Conservation (phyloP, 1,140 invertebrate species). For the Maconellicoccus hirsutus region DNA sequence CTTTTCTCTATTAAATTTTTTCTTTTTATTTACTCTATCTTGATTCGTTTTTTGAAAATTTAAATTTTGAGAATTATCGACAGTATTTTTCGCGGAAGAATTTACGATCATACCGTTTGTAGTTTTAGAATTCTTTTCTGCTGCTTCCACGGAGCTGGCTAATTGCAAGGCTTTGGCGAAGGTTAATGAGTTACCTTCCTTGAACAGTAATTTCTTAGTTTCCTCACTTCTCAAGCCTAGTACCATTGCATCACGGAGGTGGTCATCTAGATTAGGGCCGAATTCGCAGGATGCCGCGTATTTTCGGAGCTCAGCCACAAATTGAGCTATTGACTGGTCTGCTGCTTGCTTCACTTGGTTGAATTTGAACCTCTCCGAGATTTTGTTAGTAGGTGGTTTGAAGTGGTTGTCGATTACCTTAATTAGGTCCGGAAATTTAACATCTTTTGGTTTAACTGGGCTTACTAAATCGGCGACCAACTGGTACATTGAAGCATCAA, state of each 20-base stretch:
- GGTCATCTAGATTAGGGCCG: not conserved
- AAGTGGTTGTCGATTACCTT: not conserved
- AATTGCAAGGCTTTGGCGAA: not conserved
- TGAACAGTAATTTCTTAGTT: constrained; percentile 13
- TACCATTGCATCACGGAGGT: not conserved
- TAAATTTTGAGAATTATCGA: too few species aligned
- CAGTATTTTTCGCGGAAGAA: not conserved
- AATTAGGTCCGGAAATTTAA: not conserved
- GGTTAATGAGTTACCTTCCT: not conserved
- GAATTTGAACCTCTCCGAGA: not conserved
- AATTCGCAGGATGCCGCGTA: not conserved
- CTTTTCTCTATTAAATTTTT: not conserved
- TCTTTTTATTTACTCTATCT: too few species aligned
- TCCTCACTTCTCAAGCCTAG: not conserved
- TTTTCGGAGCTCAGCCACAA: not conserved
- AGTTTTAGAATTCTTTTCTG: not conserved
- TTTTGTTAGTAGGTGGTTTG: not conserved
- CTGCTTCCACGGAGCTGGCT: not conserved
- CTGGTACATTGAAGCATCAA: not conserved
- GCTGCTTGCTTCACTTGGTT: not conserved
- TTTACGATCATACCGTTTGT: not conserved
- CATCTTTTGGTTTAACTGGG: not conserved
- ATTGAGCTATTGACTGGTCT: not conserved
- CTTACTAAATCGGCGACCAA: not conserved
- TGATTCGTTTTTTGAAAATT: not conserved